These are phyloP conservation scores for Triplophysa siluroides DNA, from an alignment of 2,113 vertebrate genomes.

Conservation along the genomic window DNA sequence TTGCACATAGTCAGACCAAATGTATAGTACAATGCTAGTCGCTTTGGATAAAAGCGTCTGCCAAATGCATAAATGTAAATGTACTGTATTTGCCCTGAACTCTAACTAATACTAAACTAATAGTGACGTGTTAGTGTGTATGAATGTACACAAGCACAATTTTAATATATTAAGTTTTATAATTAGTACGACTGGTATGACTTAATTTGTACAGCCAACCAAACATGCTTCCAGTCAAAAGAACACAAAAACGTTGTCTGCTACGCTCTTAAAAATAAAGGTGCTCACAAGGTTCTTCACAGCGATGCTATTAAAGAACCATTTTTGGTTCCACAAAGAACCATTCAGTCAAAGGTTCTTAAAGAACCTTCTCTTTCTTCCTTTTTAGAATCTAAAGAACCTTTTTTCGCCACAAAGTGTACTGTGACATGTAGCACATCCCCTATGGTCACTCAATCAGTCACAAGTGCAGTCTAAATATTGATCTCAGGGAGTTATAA, in stretches of 20 bases:
- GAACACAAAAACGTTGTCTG: not conserved
- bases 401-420: no score
- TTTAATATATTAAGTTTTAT: not conserved
- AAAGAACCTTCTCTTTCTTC: no score
- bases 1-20: no score
- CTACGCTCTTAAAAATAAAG: no score
- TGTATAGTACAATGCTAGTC: no score
- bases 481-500: constrained; percentile 33
- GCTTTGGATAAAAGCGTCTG: no score
- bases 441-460: not conserved
- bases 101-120: not conserved
- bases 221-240: not conserved
- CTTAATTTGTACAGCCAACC: not conserved
- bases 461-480: constrained; percentile 20
- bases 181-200: not conserved
- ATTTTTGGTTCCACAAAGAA: no score
- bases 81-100: not conserved
- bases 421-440: constrained; percentile 12
- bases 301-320: no score
- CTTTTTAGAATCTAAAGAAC: no score
- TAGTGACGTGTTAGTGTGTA: not conserved
- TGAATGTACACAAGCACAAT: not conserved
- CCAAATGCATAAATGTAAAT: no score
- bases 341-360: no score
- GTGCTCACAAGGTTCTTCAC: no score